Conservation (phyloP, 2,797 vertebrate genomes). For the Arctocebus calabarensis region DNA sequence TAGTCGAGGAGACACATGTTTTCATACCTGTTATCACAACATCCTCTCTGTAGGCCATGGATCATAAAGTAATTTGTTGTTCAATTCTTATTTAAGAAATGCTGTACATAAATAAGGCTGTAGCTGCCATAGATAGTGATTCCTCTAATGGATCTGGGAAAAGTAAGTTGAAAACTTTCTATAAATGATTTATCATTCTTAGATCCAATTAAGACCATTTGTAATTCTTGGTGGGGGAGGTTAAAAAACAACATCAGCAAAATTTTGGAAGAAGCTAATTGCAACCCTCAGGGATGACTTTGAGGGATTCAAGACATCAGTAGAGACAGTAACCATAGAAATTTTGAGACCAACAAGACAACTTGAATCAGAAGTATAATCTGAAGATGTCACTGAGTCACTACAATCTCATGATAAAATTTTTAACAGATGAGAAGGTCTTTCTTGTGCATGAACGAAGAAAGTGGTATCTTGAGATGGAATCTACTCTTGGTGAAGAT, state of each 20-base stretch:
- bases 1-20: background rate
- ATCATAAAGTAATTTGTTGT: background rate
- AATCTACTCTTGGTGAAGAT: background rate
- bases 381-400: background rate
- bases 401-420: background rate
- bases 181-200: background rate
- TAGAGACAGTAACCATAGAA: background rate
- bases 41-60: background rate
- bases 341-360: background rate
- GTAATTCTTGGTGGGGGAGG: background rate
- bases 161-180: background rate
- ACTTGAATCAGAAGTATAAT: background rate
- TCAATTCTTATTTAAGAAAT: background rate
- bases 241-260: background rate
- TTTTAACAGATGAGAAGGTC: background rate
- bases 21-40: background rate
- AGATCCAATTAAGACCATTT: background rate
- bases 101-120: background rate
- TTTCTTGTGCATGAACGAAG: background rate
- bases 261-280: background rate
- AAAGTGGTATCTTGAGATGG: background rate
- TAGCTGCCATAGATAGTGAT: background rate
- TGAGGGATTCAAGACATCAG: background rate
- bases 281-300: background rate
- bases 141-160: background rate